A percentile compares a stretch with the other conserved stretches of the same genome.
Evolutionary conservation across 2,888 invertebrate genomes (phyloP).

Genomic region (Noctua fimbriata): DNA sequence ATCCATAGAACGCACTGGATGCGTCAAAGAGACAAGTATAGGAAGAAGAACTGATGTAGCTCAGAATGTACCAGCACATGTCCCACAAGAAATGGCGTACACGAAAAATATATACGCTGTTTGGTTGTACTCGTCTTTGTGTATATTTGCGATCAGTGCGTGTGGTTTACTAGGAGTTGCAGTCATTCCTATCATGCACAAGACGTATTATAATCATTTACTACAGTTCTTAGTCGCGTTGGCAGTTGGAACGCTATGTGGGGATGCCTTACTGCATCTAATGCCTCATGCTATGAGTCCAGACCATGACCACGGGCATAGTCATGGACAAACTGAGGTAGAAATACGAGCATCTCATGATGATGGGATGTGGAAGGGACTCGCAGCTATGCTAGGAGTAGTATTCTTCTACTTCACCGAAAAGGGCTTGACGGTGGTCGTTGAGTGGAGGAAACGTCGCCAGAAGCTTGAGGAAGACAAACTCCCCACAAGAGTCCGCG

Average conservation of each 20-base stretch:
- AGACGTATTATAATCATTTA: conserved; percentile 96
- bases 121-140: conserved; percentile 95
- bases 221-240: conserved; percentile 97
- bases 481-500: conserved; percentile 92
- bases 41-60: conserved; percentile 54
- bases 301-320: conserved; percentile 73
- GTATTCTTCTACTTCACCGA: conserved; percentile 97
- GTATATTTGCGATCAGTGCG: conserved; percentile 96
- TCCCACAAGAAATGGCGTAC: conserved; percentile 73
- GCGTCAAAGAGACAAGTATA: conserved; percentile 84
- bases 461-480: conserved; percentile 92
- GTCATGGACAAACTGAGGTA: conserved; percentile 69
- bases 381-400: conserved; percentile 95
- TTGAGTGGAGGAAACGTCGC: conserved; percentile 94
- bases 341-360: conserved; percentile 86
- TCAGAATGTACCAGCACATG: conserved; percentile 26
- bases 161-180: conserved; percentile 97
- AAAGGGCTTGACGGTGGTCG: conserved; percentile 94
- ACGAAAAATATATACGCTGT: conserved; percentile 89
- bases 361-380: conserved; percentile 95
- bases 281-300: conserved; percentile 95
- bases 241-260: conserved; percentile 97
- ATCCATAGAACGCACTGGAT: conserved; percentile 89
- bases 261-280: conserved; percentile 97
- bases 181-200: conserved; percentile 97